These are phyloP conservation scores for Drosophila limbata DNA, from an alignment of 2,888 invertebrate species.

Conservation along the genomic window DNA sequence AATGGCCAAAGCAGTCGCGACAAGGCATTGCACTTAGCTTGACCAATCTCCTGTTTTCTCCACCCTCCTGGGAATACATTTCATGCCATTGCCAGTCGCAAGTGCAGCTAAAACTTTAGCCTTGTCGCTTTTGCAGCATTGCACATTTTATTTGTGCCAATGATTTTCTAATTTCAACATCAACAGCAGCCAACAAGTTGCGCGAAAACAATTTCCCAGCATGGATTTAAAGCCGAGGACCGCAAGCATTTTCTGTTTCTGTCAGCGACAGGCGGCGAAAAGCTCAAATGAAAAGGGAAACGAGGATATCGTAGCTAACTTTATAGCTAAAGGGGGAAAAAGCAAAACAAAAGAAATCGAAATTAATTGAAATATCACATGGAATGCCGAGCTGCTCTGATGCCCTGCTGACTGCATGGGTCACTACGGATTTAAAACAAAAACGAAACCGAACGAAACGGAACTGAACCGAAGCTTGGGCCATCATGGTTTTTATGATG, in stretches of 20 bases:
- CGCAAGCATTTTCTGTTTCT: conserved; percentile 30
- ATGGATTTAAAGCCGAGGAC: conserved; percentile 32
- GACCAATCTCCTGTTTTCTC: conserved; percentile 51
- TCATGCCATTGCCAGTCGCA: conserved; percentile 45
- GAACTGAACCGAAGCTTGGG: conserved; percentile 21
- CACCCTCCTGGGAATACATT: background rate
- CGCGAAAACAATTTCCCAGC: conserved; percentile 63
- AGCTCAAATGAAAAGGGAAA: conserved; percentile 1
- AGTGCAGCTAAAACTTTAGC: conserved; percentile 50
- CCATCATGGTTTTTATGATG: conserved; percentile 69
- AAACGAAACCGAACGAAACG: conserved; percentile 3
- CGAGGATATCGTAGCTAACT: background rate
- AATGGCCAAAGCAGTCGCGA: conserved; percentile 63
- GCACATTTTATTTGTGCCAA: conserved; percentile 73
- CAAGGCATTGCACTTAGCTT: conserved; percentile 76
- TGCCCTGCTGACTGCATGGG: conserved; percentile 11
- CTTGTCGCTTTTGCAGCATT: conserved; percentile 37
- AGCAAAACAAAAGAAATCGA: conserved; percentile 55
- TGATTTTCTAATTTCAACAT: conserved; percentile 72
- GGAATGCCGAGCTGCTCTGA: conserved; percentile 14
- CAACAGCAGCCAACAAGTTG: conserved; percentile 33
- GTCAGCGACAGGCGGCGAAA: conserved; percentile 34
- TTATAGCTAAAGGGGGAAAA: background rate
- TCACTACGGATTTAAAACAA: conserved; percentile 21
- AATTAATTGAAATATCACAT: conserved; percentile 76